phyloP scores from a whole-genome alignment of 2,797 vertebrate genomes.

The Melanotaenia maccullochi region DNA sequence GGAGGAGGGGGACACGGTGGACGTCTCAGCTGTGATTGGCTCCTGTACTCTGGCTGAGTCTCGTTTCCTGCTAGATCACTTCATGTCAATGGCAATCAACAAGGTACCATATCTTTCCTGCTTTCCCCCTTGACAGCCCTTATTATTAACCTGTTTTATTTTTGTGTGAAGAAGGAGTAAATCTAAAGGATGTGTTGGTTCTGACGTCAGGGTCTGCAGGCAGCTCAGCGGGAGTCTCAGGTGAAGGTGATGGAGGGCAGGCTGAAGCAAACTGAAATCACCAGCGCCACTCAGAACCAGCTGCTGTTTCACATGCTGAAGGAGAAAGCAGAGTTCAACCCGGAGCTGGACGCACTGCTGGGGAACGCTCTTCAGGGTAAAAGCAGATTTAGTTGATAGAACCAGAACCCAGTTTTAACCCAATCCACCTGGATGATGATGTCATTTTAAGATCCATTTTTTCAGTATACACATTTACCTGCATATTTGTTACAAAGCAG shows the following conservation, averaged over 20 bases:
- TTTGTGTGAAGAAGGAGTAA: not conserved
- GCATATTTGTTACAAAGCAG: not conserved
- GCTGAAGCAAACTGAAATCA: slow-evolving; percentile 97
- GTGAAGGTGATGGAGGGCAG: slow-evolving; percentile 97
- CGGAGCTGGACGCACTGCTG: slow-evolving; percentile 94
- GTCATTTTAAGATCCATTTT: not conserved
- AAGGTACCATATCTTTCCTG: slow-evolving; percentile 83
- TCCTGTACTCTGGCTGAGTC: slow-evolving; percentile 94
- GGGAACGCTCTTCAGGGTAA: slow-evolving; percentile 97
- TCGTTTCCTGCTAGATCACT: slow-evolving; percentile 95
- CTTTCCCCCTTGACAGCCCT: not conserved
- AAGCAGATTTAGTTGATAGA: not conserved
- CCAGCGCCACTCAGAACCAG: slow-evolving; percentile 97
- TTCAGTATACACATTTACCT: not conserved
- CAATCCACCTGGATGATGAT: not conserved
- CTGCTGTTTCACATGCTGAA: slow-evolving; percentile 98
- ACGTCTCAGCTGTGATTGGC: slow-evolving; percentile 91
- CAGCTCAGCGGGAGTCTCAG: slow-evolving; percentile 96
- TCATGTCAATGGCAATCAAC: slow-evolving; percentile 94
- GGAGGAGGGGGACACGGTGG: slow-evolving; percentile 95
- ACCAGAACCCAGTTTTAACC: slow-evolving; percentile 20
- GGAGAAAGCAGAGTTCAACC: slow-evolving; percentile 98
- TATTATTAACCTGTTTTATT: not conserved
- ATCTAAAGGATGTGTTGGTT: not conserved
- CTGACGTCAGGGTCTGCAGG: slow-evolving; percentile 89